Evolutionary conservation across 1,140 invertebrate species (phyloP).

Genomic region (Drosophila bipectinata): DNA sequence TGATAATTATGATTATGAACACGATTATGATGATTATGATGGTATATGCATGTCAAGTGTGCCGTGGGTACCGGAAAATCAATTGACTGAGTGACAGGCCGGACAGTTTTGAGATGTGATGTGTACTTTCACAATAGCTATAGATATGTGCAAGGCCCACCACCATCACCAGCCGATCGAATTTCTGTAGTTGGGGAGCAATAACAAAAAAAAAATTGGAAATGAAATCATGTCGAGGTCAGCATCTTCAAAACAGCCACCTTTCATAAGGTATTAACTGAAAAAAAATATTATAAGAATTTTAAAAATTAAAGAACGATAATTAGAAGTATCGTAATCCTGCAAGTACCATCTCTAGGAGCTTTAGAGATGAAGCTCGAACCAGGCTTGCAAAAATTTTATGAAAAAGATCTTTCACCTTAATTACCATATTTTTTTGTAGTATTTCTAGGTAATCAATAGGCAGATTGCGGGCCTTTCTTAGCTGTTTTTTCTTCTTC

Average conservation of each 20-base stretch:
- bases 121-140: conserved; percentile 69
- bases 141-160: conserved; percentile 33
- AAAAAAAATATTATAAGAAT: neutral
- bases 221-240: conserved; percentile 54
- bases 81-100: conserved; percentile 72
- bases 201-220: conserved; percentile 25
- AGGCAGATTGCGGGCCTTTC: conserved; percentile 22
- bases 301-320: neutral
- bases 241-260: conserved; percentile 46
- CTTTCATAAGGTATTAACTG: conserved; percentile 3
- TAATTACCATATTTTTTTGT: conserved; percentile 3
- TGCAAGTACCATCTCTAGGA: no score
- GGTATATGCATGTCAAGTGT: conserved; percentile 75
- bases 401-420: neutral
- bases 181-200: conserved; percentile 56
- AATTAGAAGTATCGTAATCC: no score
- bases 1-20: conserved; percentile 27
- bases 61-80: conserved; percentile 74
- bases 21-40: conserved; percentile 28
- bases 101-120: conserved; percentile 34
- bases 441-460: conserved; percentile 31
- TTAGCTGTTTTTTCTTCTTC: neutral
- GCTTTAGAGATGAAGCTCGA: no score
- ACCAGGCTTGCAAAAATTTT: no score
- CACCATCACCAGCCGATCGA: conserved; percentile 39